These are phyloP conservation scores for Bothrops jararaca DNA, from an alignment of 2,113 vertebrate genomes.

Conservation along the genomic window DNA sequence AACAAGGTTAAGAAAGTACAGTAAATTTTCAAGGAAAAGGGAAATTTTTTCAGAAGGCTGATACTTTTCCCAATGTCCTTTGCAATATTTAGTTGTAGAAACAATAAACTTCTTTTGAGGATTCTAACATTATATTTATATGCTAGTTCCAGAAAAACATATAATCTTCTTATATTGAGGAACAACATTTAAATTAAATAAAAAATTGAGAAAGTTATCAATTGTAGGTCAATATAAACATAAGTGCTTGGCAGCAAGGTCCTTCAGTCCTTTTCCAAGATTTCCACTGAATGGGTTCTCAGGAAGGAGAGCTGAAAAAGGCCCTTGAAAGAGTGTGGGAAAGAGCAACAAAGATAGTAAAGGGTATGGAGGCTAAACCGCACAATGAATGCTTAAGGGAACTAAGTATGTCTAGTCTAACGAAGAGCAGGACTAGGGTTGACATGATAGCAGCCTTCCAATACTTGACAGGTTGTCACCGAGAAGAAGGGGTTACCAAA, in stretches of 20 bases:
- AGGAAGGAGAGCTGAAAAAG: neutral
- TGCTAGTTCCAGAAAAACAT: neutral
- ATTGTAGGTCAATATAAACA: neutral
- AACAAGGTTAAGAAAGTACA: neutral
- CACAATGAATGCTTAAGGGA: neutral
- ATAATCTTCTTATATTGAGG: neutral
- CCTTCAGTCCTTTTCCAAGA: neutral
- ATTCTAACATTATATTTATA: neutral
- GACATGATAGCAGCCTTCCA: neutral
- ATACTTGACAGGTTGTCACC: neutral
- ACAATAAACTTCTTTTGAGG: neutral
- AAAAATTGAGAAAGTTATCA: neutral
- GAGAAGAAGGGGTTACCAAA: neutral
- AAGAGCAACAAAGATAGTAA: neutral
- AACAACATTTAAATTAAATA: neutral
- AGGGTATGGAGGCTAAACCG: neutral
- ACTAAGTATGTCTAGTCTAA: neutral
- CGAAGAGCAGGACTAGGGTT: neutral
- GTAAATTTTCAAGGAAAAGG: neutral
- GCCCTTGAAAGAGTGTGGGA: neutral
- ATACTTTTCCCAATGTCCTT: neutral
- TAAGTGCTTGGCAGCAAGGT: neutral
- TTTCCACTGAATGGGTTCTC: neutral
- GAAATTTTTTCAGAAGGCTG: neutral
- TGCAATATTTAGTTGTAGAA: neutral